Conservation (phyloP, 30 jellyfish, hydroid and myxozoan genomes). For the Turritopsis rubra region DNA sequence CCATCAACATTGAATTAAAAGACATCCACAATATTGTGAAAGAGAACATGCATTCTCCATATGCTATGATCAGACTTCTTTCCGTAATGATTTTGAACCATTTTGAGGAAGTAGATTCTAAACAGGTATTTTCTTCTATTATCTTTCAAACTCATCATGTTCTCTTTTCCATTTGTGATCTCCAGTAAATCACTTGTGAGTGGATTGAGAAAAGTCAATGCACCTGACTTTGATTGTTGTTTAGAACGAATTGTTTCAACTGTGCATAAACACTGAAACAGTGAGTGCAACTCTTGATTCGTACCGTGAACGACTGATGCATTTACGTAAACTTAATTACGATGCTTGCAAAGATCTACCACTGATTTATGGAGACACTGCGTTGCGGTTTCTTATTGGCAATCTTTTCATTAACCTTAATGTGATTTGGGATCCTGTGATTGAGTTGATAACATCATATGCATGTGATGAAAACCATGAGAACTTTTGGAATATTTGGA, state of each 20-base stretch:
- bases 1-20: neutral
- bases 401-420: constrained; percentile 55
- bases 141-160: neutral
- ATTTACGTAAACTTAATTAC: constrained; percentile 44
- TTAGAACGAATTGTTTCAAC: constrained; percentile 14
- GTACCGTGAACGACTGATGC: constrained; percentile 59
- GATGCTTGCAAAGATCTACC: constrained; percentile 1
- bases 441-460: constrained; percentile 45
- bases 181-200: no score
- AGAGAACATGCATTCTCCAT: constrained; percentile 3
- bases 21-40: constrained; percentile 2
- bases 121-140: constrained; percentile 5
- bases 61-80: neutral
- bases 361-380: constrained; percentile 24
- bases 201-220: no score
- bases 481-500: constrained; percentile 61
- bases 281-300: constrained; percentile 48
- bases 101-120: neutral
- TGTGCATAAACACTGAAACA: constrained; percentile 57
- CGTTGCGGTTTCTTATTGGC: constrained; percentile 44
- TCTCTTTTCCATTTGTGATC: no score
- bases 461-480: constrained; percentile 42
- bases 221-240: neutral
- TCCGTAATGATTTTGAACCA: constrained; percentile 12
- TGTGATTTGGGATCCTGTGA: constrained; percentile 72